phyloP scores from a whole-genome alignment of 2,888 invertebrate genomes.

The Chrysolina haemoptera region DNA sequence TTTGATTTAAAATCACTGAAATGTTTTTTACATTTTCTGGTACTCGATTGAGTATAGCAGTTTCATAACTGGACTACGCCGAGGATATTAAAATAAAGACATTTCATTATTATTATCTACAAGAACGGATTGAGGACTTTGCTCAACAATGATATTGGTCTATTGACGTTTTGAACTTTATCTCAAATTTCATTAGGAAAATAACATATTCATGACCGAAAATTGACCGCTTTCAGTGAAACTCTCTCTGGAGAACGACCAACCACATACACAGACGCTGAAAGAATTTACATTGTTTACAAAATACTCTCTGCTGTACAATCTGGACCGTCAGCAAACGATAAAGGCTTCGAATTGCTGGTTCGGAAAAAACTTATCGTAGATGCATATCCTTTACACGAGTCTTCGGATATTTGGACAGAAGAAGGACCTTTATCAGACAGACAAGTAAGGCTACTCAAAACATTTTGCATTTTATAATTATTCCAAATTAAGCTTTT shows the following conservation, averaged over 20 bases:
- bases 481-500: conserved; percentile 68
- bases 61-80: too few species aligned
- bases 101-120: too few species aligned
- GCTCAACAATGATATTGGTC: too few species aligned
- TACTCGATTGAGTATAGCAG: too few species aligned
- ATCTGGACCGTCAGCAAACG: conserved; percentile 57
- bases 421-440: conserved; percentile 61
- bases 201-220: too few species aligned
- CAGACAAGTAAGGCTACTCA: conserved; percentile 73
- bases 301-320: conserved; percentile 58
- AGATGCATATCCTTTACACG: conserved; percentile 66
- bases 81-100: too few species aligned
- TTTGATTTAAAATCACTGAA: too few species aligned
- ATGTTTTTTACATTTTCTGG: too few species aligned
- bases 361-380: conserved; percentile 56
- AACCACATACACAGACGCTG: conserved; percentile 59
- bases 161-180: too few species aligned
- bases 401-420: conserved; percentile 62
- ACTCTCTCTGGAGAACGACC: conserved; percentile 36
- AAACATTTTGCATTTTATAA: conserved; percentile 70
- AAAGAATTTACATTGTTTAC: conserved; percentile 63
- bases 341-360: conserved; percentile 61
- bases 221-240: background rate
- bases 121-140: too few species aligned
- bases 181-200: too few species aligned